Percentiles rank a stretch among this genome's conserved stretches.
Conservation (phyloP, 2,113 vertebrate species). For the Malurus elegans region DNA sequence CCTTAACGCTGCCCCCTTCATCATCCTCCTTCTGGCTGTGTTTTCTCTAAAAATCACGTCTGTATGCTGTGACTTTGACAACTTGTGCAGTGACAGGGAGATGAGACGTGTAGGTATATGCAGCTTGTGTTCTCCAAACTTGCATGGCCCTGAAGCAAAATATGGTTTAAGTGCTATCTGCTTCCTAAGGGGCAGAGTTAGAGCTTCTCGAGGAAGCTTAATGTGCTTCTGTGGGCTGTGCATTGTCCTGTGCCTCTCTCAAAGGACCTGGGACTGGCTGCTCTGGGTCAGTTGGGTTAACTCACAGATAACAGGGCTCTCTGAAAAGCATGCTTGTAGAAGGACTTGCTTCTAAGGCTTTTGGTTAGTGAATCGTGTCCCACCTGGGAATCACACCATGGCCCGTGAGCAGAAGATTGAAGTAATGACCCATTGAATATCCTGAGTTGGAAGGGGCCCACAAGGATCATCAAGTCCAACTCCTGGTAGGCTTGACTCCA, state of each 20-base stretch:
- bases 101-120: neutral
- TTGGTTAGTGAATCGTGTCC: neutral
- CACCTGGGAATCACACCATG: neutral
- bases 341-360: neutral
- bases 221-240: rapidly evolving
- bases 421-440: neutral
- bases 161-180: neutral
- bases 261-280: neutral
- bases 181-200: neutral
- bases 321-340: neutral
- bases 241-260: rapidly evolving
- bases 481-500: neutral
- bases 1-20: neutral
- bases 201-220: neutral
- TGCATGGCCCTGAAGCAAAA: neutral
- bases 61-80: conserved; percentile 14
- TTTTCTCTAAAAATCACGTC: neutral
- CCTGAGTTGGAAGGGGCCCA: neutral
- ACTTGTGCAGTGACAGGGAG: neutral
- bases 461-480: neutral
- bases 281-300: neutral
- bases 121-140: neutral
- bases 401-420: rapidly evolving
- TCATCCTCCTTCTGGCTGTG: neutral
- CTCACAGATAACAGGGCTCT: neutral